A percentile compares a stretch with the other conserved stretches of the same genome.
phyloP scores from a whole-genome alignment of 1,140 invertebrate genomes.

The Drosophila sturtevanti region DNA sequence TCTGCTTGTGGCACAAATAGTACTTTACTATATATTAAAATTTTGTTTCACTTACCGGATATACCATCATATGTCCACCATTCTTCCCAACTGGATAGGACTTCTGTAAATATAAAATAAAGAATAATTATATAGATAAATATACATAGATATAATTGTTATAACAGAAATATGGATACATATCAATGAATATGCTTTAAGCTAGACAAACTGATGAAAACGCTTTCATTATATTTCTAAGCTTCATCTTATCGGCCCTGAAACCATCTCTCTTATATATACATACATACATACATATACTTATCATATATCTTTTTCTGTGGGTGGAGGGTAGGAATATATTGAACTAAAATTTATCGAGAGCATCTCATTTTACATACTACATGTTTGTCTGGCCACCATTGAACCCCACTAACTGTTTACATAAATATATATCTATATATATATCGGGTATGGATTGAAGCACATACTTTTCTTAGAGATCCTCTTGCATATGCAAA shows the following conservation, averaged over 20 bases:
- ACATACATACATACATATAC: too few species aligned
- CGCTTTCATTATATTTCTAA: not conserved
- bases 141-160: conserved; percentile 23
- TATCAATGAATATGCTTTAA: not conserved
- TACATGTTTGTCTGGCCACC: not conserved
- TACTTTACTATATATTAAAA: not conserved
- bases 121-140: not conserved
- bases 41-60: conserved; percentile 87
- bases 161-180: not conserved
- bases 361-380: not conserved
- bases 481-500: conserved; percentile 2
- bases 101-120: conserved; percentile 83
- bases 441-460: not conserved
- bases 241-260: not conserved
- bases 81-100: conserved; percentile 92
- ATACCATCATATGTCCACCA: conserved; percentile 97
- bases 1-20: too few species aligned
- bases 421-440: not conserved
- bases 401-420: not conserved
- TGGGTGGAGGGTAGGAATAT: too few species aligned
- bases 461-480: not conserved
- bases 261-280: not conserved
- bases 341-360: not conserved
- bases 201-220: not conserved
- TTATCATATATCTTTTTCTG: too few species aligned